Conservation (phyloP, 1,140 invertebrate species). For the Thaumetopoea pityocampa region DNA sequence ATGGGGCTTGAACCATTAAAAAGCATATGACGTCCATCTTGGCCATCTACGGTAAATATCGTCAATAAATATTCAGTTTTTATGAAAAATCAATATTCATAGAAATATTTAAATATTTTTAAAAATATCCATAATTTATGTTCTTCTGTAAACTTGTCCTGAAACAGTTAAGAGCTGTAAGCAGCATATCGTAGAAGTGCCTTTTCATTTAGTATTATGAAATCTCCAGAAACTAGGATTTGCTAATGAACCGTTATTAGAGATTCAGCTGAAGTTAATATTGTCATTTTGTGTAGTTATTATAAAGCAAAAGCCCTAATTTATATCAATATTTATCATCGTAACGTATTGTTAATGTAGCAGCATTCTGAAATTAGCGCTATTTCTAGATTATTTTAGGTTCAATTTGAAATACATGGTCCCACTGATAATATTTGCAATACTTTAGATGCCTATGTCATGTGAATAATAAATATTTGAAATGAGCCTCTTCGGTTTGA, state of each 20-base stretch:
- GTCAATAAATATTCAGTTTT: too few relatives aligned
- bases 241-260: constrained; percentile 26
- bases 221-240: constrained; percentile 3
- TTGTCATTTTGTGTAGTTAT: constrained; percentile 31
- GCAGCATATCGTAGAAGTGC: too few relatives aligned
- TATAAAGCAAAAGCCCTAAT: constrained; percentile 33
- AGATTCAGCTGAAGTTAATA: constrained; percentile 21
- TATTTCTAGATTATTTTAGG: constrained; percentile 30
- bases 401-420: constrained; percentile 34
- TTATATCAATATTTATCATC: constrained; percentile 44
- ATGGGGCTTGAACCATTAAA: too few relatives aligned
- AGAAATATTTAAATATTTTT: too few relatives aligned
- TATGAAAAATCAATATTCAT: too few relatives aligned
- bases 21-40: too few relatives aligned
- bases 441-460: constrained; percentile 24
- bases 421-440: constrained; percentile 34
- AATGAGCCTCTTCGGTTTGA: constrained; percentile 22
- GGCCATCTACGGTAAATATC: too few relatives aligned
- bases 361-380: constrained; percentile 28
- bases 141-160: too few relatives aligned
- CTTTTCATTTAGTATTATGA: neutral
- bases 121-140: too few relatives aligned
- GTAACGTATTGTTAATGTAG: constrained; percentile 19
- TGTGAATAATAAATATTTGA: constrained; percentile 45
- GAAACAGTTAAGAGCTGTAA: too few relatives aligned